A percentile compares a stretch with the other conserved stretches of the same genome.
Evolutionary conservation across 2,113 vertebrate species (phyloP).

Genomic region (Sceloporus undulatus): DNA sequence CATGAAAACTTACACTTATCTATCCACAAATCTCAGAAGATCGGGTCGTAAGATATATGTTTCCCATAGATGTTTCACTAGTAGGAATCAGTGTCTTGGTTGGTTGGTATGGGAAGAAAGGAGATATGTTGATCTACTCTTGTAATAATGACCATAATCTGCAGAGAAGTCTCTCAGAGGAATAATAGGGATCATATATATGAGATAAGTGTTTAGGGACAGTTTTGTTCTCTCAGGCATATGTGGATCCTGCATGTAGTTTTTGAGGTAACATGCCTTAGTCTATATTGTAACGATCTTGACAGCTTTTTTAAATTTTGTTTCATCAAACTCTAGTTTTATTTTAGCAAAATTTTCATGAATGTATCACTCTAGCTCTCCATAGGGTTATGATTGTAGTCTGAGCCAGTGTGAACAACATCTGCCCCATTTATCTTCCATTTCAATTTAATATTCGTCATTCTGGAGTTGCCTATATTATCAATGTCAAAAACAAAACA

Average conservation of each 20-base stretch:
- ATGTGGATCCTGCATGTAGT: not conserved
- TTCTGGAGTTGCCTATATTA: constrained; percentile 77
- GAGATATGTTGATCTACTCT: not conserved
- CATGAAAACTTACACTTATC: not conserved
- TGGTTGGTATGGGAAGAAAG: not conserved
- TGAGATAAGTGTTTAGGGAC: not conserved
- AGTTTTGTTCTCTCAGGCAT: constrained; percentile 4
- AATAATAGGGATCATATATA: not conserved
- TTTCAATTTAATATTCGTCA: constrained; percentile 74
- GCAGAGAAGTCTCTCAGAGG: not conserved
- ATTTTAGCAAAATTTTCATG: constrained; percentile 12
- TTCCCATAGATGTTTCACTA: not conserved
- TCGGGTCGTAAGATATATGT: not conserved
- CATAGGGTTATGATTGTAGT: constrained; percentile 30
- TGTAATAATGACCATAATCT: constrained; percentile 5
- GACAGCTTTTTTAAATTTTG: not conserved
- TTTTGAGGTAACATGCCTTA: not conserved
- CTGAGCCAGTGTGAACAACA: constrained; percentile 61
- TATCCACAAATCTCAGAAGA: constrained; percentile 15
- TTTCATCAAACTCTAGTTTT: constrained; percentile 23
- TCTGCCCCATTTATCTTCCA: constrained; percentile 63
- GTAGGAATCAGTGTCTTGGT: not conserved
- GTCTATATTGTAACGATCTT: not conserved
- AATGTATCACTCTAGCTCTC: constrained; percentile 22
- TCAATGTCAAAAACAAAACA: constrained; percentile 77